Base-by-base conservation (phyloP, 1,140 invertebrate genomes). In the Hydropsyche tenuis region DNA sequence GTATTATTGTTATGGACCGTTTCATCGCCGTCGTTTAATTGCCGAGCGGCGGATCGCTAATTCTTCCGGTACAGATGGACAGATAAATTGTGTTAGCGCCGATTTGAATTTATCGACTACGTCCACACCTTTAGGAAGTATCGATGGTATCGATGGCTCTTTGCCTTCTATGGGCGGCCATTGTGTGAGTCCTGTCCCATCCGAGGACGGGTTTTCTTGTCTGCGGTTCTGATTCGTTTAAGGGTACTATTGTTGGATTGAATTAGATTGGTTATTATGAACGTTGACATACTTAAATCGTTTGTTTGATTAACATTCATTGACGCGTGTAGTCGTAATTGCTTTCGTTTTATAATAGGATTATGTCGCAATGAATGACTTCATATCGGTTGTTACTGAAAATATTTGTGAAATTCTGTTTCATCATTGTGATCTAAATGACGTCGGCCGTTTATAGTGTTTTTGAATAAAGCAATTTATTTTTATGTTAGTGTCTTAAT, bases 71-170 rank as follows among this genome's bases (percentile, higher is more conserved):
- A 16, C 16, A 37, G 30, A 37, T 37, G 30, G 30, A 37, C 30
- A 65, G 63, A 65, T 65, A 65, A 43, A 9, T 11, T 27, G 30
- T 43, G 63, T 65, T 65, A 65, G 23, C 63, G 63, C 63, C 63
- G 63, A 65, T 65, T 25, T 65, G 43, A 65, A 65, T 65, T 65
- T 65, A 65, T 65, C 30, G 30, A 43, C 30, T 5, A 14, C 63
- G 63, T 65, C 37, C 30, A 43, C 27, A 65, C 27, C 27, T 65
- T 30, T 65, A 1, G 27, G 60, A 30, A 16, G 48, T 53, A 25
- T 25, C 14, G 63, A 65, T 65, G 23, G 16, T 65, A 65, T 65
- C 53, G 45, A 60, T 2, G 20, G 23, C 23, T 60, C 2, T 53
- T 18, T 48, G 46, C 16, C 30, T 37, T 37, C 30, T 37, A 37